Conservation (phyloP, 2,797 vertebrate species). For the Dromococcyx pavoninus region DNA sequence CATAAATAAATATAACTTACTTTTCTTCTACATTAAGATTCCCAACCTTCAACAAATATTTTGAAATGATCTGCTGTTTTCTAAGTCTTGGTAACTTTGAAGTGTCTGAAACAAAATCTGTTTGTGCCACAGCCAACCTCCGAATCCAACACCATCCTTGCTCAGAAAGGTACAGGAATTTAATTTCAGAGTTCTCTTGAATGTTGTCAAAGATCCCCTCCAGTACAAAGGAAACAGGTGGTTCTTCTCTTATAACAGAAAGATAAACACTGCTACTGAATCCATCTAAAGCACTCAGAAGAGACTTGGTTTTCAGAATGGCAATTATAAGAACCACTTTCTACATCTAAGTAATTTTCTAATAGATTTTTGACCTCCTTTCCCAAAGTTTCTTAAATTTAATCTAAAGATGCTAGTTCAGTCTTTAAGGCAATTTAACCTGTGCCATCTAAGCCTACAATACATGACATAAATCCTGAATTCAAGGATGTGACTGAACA, state of each 20-base stretch:
- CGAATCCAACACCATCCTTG: neutral
- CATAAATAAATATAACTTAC: slow-evolving; percentile 11
- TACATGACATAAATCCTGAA: neutral
- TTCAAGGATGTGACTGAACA: rapidly evolving
- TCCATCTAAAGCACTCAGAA: neutral
- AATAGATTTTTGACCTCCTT: neutral
- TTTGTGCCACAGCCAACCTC: neutral
- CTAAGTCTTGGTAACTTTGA: neutral
- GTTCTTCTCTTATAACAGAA: neutral
- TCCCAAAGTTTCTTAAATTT: neutral
- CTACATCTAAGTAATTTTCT: neutral
- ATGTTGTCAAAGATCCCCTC: neutral
- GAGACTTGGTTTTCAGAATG: neutral
- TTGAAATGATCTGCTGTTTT: neutral
- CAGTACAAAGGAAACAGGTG: neutral
- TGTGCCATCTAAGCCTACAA: neutral
- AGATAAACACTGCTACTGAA: neutral
- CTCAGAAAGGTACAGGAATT: neutral
- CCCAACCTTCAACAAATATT: neutral
- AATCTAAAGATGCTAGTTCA: neutral
- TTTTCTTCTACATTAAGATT: neutral
- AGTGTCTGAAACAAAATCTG: neutral
- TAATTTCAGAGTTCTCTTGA: neutral
- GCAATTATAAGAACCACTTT: neutral
- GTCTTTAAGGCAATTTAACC: neutral